Base-by-base conservation (phyloP, 92 coral and sea anemone species). In the Parazoanthus darwini region DNA sequence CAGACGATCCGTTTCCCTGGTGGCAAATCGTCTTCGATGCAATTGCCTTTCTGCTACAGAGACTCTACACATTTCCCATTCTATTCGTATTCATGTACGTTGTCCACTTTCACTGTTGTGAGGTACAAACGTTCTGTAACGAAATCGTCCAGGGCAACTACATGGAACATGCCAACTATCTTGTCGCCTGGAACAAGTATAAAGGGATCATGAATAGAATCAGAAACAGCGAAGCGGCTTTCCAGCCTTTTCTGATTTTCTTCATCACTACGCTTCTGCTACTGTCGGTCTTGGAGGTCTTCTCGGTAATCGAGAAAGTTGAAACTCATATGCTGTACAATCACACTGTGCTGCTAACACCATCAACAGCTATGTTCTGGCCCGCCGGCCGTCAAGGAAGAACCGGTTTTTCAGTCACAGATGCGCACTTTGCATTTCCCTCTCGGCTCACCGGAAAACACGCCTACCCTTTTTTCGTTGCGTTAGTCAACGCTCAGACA, bases 271-370 rank as follows among this genome's bases (percentile, higher is more conserved):
- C 72, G 70, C 75, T 89, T 23, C 70, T 89, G 56, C n/a, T 89
- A 63, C 23, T 77, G 9, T 77, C 84, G 70, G 71, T 82, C 6
- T 70, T 89, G 79, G 91, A 89, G 72, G 29, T 83, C 33, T 89
- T 89, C 56, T 89, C 91, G 58, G 80, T 89, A 29, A 88, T 89
- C 8, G 91, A 89, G 54, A 77, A 89, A 77, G 82, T 65, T 4
- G 91, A 89, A 63, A 89, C 83, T 6, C 83, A 74, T 18, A 77
- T 89, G 6, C 54, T 77, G 46, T 7, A 29, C 25, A 89, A 89
- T 77, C 79, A 89, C 50, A 89, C 91, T 0, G 25, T 89, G 3
- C 77, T 82, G 0, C 46, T 75, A 48, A 14, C 86, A 7, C 88
- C 88, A 36, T 68, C 80, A 18, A 76, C 76, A 22, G 6, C 66